phyloP scores from a whole-genome alignment of 1,140 invertebrate species.

The Ips nitidus region DNA sequence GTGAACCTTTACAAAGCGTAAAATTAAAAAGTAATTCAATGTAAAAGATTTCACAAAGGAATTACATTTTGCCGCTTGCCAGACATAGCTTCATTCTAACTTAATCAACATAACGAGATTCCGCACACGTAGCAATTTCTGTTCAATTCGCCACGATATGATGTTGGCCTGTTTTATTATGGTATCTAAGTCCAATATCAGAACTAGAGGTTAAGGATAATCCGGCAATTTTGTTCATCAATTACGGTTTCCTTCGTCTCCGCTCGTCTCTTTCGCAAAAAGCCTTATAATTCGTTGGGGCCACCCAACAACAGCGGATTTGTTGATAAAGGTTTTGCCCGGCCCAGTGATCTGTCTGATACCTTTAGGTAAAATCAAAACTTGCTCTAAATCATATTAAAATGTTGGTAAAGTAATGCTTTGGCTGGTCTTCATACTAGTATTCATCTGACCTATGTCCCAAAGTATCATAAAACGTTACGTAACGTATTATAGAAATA shows the following conservation, averaged over 20 bases:
- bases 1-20: not conserved
- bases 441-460: too few relatives aligned
- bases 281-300: slow-evolving; percentile 1
- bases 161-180: slow-evolving; percentile 43
- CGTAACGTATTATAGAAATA: too few relatives aligned
- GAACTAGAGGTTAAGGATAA: slow-evolving; percentile 35
- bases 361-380: slow-evolving; percentile 1
- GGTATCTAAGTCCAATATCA: slow-evolving; percentile 38
- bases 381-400: not conserved
- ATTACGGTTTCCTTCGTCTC: not conserved
- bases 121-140: slow-evolving; percentile 42
- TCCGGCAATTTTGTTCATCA: slow-evolving; percentile 29
- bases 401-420: too few relatives aligned
- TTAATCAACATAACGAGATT: slow-evolving; percentile 36
- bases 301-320: not conserved
- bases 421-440: too few relatives aligned
- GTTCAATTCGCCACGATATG: slow-evolving; percentile 41
- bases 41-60: not conserved
- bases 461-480: too few relatives aligned
- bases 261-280: not conserved
- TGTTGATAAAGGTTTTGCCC: slow-evolving; percentile 6
- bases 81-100: slow-evolving; percentile 9
- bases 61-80: slow-evolving; percentile 4
- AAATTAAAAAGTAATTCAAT: slow-evolving; percentile 9
- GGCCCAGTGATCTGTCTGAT: not conserved